Evolutionary conservation across 2,888 invertebrate species (phyloP).

Genomic region (Eristalis pertinax): DNA sequence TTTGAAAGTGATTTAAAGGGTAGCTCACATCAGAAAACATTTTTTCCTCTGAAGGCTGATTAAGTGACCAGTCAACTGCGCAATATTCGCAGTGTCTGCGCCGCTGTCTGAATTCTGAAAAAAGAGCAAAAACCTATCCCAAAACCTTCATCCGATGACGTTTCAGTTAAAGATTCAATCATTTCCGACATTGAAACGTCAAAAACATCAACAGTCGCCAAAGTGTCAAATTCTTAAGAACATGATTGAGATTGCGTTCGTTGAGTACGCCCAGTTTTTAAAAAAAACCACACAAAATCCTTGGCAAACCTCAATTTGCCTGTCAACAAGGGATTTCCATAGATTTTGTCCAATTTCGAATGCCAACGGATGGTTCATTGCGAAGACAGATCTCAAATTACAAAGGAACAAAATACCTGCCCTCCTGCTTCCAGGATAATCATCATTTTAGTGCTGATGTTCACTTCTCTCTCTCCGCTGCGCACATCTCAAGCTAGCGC

Average conservation of each 20-base stretch:
- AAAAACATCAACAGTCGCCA: not conserved
- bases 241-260: not conserved
- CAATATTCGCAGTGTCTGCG: too few relatives aligned
- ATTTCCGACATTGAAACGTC: not conserved
- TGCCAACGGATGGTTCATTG: not conserved
- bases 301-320: not conserved
- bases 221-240: not conserved
- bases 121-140: too few relatives aligned
- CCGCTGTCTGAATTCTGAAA: too few relatives aligned
- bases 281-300: not conserved
- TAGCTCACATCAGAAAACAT: too few relatives aligned
- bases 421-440: constrained; percentile 49
- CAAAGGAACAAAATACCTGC: constrained; percentile 54
- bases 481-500: constrained; percentile 24
- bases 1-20: too few relatives aligned
- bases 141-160: too few relatives aligned
- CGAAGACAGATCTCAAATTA: constrained; percentile 47
- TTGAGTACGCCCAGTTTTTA: not conserved
- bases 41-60: too few relatives aligned
- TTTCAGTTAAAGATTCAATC: too few relatives aligned
- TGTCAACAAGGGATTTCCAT: constrained; percentile 22
- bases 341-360: not conserved
- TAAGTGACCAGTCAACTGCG: too few relatives aligned
- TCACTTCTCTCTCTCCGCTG: constrained; percentile 43
- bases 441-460: constrained; percentile 41